Percentiles rank a stretch among this genome's conserved stretches.
These are phyloP conservation scores for Pristionchus fissidentatus DNA, from an alignment of 2,888 invertebrate species.

Conservation along the genomic window DNA sequence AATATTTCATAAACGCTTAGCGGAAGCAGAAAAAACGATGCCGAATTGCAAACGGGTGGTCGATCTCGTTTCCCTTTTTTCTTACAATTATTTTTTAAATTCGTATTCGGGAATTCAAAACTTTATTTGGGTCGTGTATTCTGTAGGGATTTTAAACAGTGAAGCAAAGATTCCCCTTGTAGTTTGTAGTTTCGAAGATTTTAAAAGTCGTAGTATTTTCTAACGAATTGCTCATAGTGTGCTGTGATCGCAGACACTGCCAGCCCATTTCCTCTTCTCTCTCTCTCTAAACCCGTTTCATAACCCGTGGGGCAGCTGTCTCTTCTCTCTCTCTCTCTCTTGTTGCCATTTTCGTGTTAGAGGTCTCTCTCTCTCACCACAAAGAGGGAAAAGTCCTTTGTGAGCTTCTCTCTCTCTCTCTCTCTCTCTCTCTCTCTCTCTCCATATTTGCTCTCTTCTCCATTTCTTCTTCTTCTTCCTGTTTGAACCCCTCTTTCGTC, in stretches of 20 bases:
- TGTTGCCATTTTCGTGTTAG: too few species aligned
- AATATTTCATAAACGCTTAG: too few species aligned
- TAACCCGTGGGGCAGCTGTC: constrained; percentile 1
- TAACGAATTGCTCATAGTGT: too few species aligned
- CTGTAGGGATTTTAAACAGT: not conserved
- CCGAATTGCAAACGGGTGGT: too few species aligned
- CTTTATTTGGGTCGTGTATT: not conserved
- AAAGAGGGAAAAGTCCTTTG: constrained; percentile 31
- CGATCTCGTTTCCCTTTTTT: too few species aligned
- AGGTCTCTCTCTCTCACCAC: not conserved
- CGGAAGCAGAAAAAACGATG: too few species aligned
- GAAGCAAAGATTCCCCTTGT: not conserved
- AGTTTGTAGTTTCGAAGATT: too few species aligned
- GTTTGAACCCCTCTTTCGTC: constrained; percentile 17
- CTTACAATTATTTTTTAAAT: too few species aligned
- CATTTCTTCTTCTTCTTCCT: constrained; percentile 24
- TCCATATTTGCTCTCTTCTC: constrained; percentile 24
- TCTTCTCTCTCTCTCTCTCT: constrained; percentile 15
- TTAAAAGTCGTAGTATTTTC: too few species aligned
- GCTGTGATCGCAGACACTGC: not conserved
- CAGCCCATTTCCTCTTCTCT: not conserved
- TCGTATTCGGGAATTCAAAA: not conserved
- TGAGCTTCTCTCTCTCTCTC: not conserved
- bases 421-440: not conserved
- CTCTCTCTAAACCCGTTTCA: constrained; percentile 30